Evolutionary conservation across 2,888 invertebrate genomes (phyloP).

Genomic region (Leptothorax acervorum): DNA sequence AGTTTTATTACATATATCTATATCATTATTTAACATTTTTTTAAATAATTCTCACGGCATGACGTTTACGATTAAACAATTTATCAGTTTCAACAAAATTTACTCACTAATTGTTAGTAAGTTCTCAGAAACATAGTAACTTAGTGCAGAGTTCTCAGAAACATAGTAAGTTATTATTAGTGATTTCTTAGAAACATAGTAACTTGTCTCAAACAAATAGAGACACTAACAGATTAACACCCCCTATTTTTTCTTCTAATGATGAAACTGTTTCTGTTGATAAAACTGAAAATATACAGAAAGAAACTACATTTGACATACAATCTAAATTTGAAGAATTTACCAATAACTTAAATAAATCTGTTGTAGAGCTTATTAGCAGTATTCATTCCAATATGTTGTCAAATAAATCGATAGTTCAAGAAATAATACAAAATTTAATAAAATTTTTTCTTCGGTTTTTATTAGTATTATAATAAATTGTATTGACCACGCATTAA

Average conservation of each 20-base stretch:
- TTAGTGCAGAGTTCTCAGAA: too few species aligned
- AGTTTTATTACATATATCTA: too few species aligned
- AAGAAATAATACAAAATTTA: constrained; percentile 2
- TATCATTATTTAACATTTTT: not conserved
- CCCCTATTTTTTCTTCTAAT: not conserved
- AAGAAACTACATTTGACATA: constrained; percentile 1
- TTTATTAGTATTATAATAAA: not conserved
- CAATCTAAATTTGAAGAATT: constrained; percentile 1
- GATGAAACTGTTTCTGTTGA: not conserved
- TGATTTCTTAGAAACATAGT: not conserved
- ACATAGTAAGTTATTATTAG: too few species aligned
- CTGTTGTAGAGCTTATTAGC: not conserved
- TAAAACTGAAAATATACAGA: not conserved
- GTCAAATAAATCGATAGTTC: not conserved
- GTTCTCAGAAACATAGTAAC: too few species aligned
- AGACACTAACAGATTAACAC: not conserved
- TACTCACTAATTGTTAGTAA: too few species aligned
- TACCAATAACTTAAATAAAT: not conserved
- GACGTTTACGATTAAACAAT: not conserved
- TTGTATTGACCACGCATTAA: not conserved
- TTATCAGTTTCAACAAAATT: not conserved
- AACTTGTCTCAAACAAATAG: not conserved
- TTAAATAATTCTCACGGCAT: too few species aligned
- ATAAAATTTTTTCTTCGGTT: not conserved
- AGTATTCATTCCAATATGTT: not conserved